These are phyloP conservation scores for Sinella curviseta DNA, from an alignment of 1,140 invertebrate species.

Conservation along the genomic window DNA sequence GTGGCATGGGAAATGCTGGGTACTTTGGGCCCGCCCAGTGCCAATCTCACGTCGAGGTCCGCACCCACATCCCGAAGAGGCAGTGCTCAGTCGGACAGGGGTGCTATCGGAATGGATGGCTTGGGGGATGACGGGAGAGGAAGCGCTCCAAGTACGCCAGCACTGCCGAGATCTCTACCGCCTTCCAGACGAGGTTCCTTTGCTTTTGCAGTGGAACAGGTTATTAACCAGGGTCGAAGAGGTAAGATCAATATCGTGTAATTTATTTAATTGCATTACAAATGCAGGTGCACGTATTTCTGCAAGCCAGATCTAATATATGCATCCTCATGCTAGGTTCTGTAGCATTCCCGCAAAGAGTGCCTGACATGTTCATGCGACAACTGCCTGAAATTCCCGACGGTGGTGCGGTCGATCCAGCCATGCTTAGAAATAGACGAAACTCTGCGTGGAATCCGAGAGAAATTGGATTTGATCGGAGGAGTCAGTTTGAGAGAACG, in stretches of 20 bases:
- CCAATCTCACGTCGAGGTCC: constrained; percentile 45
- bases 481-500: constrained; percentile 47
- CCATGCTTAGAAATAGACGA: constrained; percentile 47
- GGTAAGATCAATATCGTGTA: constrained; percentile 34
- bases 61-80: constrained; percentile 47
- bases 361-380: constrained; percentile 43
- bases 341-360: constrained; percentile 39
- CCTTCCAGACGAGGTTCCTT: constrained; percentile 49
- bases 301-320: background rate
- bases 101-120: constrained; percentile 43
- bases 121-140: constrained; percentile 42
- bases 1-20: constrained; percentile 49
- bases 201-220: constrained; percentile 49
- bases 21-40: constrained; percentile 46
- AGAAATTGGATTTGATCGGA: constrained; percentile 46
- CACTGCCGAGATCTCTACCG: constrained; percentile 47
- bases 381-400: constrained; percentile 47
- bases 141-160: constrained; percentile 42
- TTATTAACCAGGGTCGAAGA: constrained; percentile 47
- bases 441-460: constrained; percentile 46
- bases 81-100: constrained; percentile 48
- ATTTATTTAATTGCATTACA: background rate
- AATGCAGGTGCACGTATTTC: background rate
- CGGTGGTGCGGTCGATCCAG: constrained; percentile 39
- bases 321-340: constrained; percentile 34